Base-by-base conservation (phyloP, 2,113 vertebrate genomes). In the Scopus umbretta region DNA sequence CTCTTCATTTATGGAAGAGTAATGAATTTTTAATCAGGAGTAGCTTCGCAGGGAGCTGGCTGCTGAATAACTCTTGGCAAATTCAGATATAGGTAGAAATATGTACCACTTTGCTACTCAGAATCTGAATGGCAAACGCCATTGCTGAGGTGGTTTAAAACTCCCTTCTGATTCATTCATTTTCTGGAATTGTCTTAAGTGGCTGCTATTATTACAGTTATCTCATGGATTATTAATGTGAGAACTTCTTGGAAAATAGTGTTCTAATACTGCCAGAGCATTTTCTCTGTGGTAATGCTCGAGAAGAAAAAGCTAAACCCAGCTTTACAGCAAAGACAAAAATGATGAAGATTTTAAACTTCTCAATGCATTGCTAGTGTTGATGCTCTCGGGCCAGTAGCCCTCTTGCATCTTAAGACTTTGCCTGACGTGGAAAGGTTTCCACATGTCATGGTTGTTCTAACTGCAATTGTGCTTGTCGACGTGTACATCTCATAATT, bases 71-170 rank as follows among this genome's bases (percentile, higher is more conserved):
- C 11, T 96, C 38, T 19, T 74, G 50, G 50, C 53, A 89, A 47
- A 74, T 75, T 50, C 32, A 59, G 36, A 11, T n/a, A 14, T 14
- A 42, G 9, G 19, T 65, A 40, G 62, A 45, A 68, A 67, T 5
- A 2, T 9, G 11, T 53, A 12, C 8, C 6, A 7, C 23, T 62
- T 50, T 32, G 34, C n/a, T 45, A 2, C 1, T 13, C 9, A 23
- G 49, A 88, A 49, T 76, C 42, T 90, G 67, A 72, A 62, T 7
- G 19, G 29, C n/a, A 92, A 50, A 30, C 0, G 0, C 13, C 25
- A 12, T 22, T 74, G 59, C 79, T 66, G 58, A 70, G 55, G 15
- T 68, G 61, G 61, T 80, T 40, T 40, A 82, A 43, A 92, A 29
- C 22, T 50, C 11, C 16, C 66, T 73, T 55, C 47, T 68, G 20